phyloP scores from a whole-genome alignment of 2,113 vertebrate species.

The Verasper variegatus region DNA sequence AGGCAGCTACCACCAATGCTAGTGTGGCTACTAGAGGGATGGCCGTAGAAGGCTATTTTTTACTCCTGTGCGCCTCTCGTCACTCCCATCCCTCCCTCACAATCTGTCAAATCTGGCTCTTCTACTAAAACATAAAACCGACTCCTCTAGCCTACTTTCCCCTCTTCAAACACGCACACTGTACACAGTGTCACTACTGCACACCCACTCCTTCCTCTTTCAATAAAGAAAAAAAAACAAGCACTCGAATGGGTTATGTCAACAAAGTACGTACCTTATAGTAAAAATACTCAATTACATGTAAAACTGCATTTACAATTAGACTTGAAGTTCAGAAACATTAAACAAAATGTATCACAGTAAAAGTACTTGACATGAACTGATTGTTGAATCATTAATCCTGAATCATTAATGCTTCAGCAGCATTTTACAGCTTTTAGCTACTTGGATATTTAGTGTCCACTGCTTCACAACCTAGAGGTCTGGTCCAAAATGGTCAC shows the following conservation, averaged over 20 bases:
- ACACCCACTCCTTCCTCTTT: constrained; percentile 18
- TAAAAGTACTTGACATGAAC: not conserved
- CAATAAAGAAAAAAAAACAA: constrained; percentile 4
- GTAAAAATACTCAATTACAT: not conserved
- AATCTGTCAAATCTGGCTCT: constrained; percentile 45
- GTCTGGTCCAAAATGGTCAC: no score
- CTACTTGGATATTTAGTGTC: no score
- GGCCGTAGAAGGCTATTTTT: constrained; percentile 84
- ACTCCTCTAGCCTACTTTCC: constrained; percentile 13
- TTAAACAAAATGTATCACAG: not conserved
- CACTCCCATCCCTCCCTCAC: constrained; percentile 48
- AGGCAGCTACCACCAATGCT: constrained; percentile 73
- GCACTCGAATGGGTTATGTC: not conserved
- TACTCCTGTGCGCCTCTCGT: constrained; percentile 44
- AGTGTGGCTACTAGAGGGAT: constrained; percentile 51
- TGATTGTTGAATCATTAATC: not conserved
- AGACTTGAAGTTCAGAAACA: not conserved
- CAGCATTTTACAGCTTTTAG: not conserved
- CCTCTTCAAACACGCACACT: constrained; percentile 9
- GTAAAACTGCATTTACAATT: not conserved
- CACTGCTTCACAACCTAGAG: no score
- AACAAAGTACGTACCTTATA: not conserved
- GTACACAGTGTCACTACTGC: not conserved
- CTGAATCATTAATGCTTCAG: not conserved
- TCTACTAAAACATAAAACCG: constrained; percentile 41